A percentile compares a stretch with the other conserved stretches of the same genome.
These are phyloP conservation scores for Osmerus mordax DNA, from an alignment of 2,113 vertebrate species.

Conservation along the genomic window DNA sequence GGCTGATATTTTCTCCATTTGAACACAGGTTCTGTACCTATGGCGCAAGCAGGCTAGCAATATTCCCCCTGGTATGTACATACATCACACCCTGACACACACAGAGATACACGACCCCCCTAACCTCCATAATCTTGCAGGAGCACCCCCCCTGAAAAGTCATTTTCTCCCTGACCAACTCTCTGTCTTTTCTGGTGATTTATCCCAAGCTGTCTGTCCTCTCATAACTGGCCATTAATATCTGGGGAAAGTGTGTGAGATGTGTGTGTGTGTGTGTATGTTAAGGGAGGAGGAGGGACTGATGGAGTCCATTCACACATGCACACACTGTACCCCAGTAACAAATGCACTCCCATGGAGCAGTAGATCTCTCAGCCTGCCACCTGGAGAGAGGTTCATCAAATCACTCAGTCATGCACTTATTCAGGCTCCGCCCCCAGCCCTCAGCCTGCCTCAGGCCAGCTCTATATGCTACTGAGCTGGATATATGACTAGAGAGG, in stretches of 20 bases:
- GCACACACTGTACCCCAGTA: conserved; percentile 6
- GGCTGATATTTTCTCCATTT: too few species aligned
- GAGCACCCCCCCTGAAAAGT: background rate
- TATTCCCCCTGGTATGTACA: background rate
- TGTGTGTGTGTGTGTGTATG: background rate
- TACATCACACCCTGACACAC: background rate
- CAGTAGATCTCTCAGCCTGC: conserved; percentile 16
- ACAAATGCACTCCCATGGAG: conserved; percentile 20
- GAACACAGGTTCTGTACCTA: background rate
- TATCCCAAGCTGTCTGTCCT: conserved; percentile 25
- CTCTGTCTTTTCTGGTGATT: conserved; percentile 38
- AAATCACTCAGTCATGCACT: conserved; percentile 30
- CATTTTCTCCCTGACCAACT: conserved; percentile 21
- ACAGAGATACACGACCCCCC: background rate
- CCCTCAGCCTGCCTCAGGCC: conserved; percentile 6
- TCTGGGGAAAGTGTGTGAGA: conserved; percentile 10
- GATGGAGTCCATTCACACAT: conserved; percentile 6
- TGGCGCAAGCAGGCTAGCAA: background rate
- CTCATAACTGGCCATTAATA: conserved; percentile 35
- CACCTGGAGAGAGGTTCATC: conserved; percentile 34
- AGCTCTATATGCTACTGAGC: conserved; percentile 15
- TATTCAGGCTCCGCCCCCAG: conserved; percentile 8
- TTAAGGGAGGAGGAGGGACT: background rate
- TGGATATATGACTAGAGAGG: background rate
- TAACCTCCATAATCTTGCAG: conserved; percentile 9